phyloP scores from a whole-genome alignment of 2,888 invertebrate species.

The Gortyna flavago region DNA sequence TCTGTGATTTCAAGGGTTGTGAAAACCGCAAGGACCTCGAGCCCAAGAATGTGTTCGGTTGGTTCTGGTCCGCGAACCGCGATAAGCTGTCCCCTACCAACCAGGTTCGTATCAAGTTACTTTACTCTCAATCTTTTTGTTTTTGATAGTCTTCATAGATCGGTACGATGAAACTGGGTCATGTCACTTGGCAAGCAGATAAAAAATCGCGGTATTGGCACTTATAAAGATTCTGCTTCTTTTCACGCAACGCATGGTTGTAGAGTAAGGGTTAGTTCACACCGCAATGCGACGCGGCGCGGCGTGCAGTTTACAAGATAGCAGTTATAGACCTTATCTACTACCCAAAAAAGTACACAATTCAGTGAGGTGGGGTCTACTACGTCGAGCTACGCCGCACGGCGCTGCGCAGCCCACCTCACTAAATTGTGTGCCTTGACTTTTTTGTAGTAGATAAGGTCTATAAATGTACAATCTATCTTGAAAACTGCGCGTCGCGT shows the following conservation, averaged over 20 bases:
- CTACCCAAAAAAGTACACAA: no score
- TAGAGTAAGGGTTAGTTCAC: neutral
- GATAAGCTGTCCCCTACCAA: slow-evolving; percentile 96
- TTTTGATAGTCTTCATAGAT: neutral
- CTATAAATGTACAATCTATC: no score
- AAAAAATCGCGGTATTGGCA: neutral
- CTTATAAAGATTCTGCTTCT: neutral
- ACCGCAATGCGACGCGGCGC: no score
- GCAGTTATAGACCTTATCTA: no score
- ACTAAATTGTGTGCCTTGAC: no score
- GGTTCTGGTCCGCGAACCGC: slow-evolving; percentile 98
- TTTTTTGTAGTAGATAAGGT: no score
- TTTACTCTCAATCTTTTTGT: neutral
- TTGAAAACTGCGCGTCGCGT: no score
- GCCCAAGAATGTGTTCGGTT: slow-evolving; percentile 95
- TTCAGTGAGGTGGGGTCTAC: no score
- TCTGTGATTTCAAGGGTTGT: slow-evolving; percentile 98
- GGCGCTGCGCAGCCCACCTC: no score
- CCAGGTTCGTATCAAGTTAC: slow-evolving; percentile 81
- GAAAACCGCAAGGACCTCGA: slow-evolving; percentile 96
- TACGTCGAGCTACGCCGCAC: no score
- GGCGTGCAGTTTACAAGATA: no score
- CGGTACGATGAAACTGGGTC: slow-evolving; percentile 9
- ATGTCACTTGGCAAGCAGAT: neutral
- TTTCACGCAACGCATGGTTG: neutral